Evolutionary conservation across 2,113 vertebrate species (phyloP), one percentile per base, ranked within the genome.

Genomic region (Trogon surrucura): DNA sequence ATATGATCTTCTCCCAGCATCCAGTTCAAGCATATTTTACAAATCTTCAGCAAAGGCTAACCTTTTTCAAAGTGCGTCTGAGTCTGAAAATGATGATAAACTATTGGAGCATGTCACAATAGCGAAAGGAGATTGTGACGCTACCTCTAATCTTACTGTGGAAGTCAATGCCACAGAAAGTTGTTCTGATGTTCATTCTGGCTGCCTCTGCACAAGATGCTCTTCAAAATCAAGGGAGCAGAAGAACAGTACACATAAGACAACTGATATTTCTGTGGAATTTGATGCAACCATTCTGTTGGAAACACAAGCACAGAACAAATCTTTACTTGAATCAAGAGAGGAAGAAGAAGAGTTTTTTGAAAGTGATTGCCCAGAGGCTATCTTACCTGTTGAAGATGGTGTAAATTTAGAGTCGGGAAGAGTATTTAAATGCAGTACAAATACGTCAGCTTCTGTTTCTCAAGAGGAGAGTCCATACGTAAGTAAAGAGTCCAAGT

Each of bases 1-100:
- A 91, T 90, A 73, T 69, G 16, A 84, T 79, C 61, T 93, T 34
- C 20, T 80, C 15, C 10, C 80, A 23, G 92, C 85, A 61, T 54
- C 84, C 51, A 56, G 9, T 45, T 80, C 91, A 66, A 75, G 38
- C 50, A 1, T 53, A 20, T 89, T 79, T 92, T 88, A 78, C 71
- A 45, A 85, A 75, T 41, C 36, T 69, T 77, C 84, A 71, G 11
- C 27, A 45, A 78, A 96, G 88, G 21, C 51, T 44, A n/a, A 74
- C 71, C 34, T 95, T 96, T 87, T 96, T 71, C 74, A 94, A 83
- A 94, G 90, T 73, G 82, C 86, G 34, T 94, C 75, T 89, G 96
- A 95, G 50, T 61, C 96, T 3, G 44, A 88, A 72, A 73, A 80
- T 66, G 32, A 25, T 13, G 20, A 62, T 89, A 80, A 93, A 64